Conservation (phyloP, 2,797 vertebrate species). For the Hephaestus fuliginosus region DNA sequence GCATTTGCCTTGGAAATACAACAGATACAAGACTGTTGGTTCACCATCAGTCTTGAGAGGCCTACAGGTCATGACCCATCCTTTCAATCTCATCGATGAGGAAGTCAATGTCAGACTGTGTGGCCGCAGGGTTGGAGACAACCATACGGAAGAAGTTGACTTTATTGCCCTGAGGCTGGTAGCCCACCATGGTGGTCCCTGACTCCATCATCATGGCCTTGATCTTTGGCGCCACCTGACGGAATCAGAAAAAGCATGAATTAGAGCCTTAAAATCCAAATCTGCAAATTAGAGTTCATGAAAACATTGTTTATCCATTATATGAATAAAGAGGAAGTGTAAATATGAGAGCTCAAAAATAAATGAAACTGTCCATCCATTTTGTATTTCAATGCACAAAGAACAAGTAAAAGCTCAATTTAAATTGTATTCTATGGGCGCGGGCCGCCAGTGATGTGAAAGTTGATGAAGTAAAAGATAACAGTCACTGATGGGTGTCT, state of each 20-base stretch:
- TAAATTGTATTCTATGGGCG: background rate
- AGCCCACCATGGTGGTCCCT: slow-evolving; percentile 98
- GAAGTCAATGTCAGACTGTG: slow-evolving; percentile 98
- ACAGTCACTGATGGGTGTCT: background rate
- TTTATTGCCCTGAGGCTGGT: slow-evolving; percentile 97
- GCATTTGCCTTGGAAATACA: slow-evolving; percentile 13
- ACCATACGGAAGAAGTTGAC: slow-evolving; percentile 99
- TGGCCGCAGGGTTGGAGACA: slow-evolving; percentile 94
- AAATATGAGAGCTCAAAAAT: background rate
- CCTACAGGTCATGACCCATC: slow-evolving; percentile 94
- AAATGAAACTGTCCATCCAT: background rate
- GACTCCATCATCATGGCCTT: slow-evolving; percentile 99
- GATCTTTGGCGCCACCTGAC: slow-evolving; percentile 96
- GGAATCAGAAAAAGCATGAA: background rate
- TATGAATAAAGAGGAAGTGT: background rate
- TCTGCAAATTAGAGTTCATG: background rate
- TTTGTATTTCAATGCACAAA: background rate
- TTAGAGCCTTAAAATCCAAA: background rate
- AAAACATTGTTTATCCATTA: background rate
- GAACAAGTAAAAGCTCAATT: background rate
- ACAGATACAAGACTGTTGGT: slow-evolving; percentile 57
- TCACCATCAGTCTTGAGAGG: slow-evolving; percentile 51
- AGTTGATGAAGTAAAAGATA: background rate
- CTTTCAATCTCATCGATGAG: slow-evolving; percentile 98
- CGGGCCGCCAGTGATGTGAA: background rate